Percentiles rank a stretch among this genome's conserved stretches.
phyloP scores from a whole-genome alignment of 2,113 vertebrate species.

The Silurus meridionalis region DNA sequence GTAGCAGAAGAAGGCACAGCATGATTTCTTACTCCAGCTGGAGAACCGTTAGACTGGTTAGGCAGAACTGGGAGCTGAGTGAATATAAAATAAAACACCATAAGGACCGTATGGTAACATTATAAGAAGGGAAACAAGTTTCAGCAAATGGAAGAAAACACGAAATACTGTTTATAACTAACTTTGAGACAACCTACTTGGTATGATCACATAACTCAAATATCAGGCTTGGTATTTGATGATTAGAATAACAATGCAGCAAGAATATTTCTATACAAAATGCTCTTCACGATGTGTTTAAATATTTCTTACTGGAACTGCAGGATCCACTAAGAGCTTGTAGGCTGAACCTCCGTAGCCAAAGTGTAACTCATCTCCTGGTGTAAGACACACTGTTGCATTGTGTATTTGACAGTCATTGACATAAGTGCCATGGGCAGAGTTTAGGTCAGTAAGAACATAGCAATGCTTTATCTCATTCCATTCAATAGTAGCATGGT shows the following conservation, averaged over 20 bases:
- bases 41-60: not conserved
- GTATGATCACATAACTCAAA: not conserved
- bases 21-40: not conserved
- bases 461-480: constrained; percentile 62
- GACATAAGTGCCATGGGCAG: constrained; percentile 73
- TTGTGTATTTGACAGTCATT: constrained; percentile 82
- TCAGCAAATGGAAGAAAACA: not conserved
- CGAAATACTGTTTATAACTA: not conserved
- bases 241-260: not conserved
- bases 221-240: not conserved
- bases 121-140: not conserved
- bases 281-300: not conserved
- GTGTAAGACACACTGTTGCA: constrained; percentile 68
- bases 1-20: fast-evolving
- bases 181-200: not conserved
- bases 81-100: not conserved
- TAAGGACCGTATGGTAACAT: not conserved
- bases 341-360: constrained; percentile 66
- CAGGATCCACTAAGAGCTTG: constrained; percentile 67
- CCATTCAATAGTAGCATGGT: constrained; percentile 73
- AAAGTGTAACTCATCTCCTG: constrained; percentile 73
- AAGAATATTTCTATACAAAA: not conserved
- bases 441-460: constrained; percentile 76
- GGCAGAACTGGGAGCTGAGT: constrained; percentile 43
- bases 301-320: constrained; percentile 51